phyloP scores from a whole-genome alignment of 2,888 invertebrate species.

The Norana najaformis region DNA sequence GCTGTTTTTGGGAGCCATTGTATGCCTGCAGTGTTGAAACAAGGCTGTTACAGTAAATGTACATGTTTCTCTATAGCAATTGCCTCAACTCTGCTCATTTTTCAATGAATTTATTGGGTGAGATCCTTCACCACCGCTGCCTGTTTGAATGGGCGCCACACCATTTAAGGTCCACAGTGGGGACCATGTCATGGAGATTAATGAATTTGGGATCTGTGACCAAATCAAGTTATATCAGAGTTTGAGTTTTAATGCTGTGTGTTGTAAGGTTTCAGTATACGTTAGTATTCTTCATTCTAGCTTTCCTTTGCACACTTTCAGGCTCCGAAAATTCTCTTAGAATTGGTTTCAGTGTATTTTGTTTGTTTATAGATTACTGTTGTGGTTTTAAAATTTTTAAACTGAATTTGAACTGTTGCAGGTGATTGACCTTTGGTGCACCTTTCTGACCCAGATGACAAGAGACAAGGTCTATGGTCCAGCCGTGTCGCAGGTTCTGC shows the following conservation, averaged over 20 bases:
- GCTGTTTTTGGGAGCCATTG: neutral
- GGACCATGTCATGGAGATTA: too few species aligned
- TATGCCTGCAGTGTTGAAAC: too few species aligned
- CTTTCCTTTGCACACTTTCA: neutral
- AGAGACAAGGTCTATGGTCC: neutral
- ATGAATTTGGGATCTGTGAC: too few species aligned
- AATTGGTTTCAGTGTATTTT: neutral
- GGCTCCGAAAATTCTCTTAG: neutral
- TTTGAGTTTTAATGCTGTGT: neutral
- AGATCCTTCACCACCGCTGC: too few species aligned
- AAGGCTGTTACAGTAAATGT: too few species aligned
- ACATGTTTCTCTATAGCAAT: too few species aligned
- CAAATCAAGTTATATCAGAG: neutral
- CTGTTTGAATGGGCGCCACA: too few species aligned
- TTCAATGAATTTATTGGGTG: too few species aligned
- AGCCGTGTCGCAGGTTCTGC: neutral
- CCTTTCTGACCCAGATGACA: neutral
- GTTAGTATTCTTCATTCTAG: too few species aligned
- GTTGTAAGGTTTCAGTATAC: neutral
- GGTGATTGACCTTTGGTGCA: slow-evolving; percentile 14
- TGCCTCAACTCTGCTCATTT: too few species aligned
- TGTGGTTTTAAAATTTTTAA: neutral
- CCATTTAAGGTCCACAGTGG: too few species aligned
- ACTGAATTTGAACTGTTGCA: neutral
- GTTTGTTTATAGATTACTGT: neutral